A percentile compares a stretch with the other conserved stretches of the same genome.
Evolutionary conservation across 2,113 vertebrate genomes (phyloP).

Genomic region (Phodopus roborovskii): DNA sequence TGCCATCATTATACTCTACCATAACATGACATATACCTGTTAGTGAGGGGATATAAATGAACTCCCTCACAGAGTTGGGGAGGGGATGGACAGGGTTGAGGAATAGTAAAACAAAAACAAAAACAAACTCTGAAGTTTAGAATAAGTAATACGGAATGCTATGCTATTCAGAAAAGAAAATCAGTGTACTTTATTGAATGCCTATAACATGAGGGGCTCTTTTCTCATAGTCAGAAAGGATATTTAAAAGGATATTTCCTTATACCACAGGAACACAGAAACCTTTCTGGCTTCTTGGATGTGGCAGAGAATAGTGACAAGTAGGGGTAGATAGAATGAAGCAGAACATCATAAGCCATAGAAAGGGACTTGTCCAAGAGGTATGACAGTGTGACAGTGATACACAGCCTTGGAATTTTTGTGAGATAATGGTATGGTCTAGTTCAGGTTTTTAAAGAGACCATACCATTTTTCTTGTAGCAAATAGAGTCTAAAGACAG

Average conservation of each 20-base stretch:
- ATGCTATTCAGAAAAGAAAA: not conserved
- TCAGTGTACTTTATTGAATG: not conserved
- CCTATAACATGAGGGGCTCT: too few species aligned
- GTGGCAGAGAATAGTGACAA: not conserved
- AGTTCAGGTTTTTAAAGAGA: not conserved
- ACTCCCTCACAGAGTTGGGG: not conserved
- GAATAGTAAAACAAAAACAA: not conserved
- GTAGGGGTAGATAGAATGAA: fast-evolving
- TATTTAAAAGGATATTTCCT: not conserved
- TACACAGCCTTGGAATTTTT: not conserved
- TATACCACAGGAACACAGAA: too few species aligned
- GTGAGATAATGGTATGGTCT: not conserved
- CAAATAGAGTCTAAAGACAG: not conserved
- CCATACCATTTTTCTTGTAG: not conserved
- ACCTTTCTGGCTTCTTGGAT: not conserved
- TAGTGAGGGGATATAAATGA: not conserved
- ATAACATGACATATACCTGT: not conserved
- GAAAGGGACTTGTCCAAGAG: not conserved
- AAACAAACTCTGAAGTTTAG: not conserved
- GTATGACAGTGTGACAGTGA: not conserved
- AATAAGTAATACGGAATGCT: not conserved
- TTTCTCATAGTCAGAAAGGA: not conserved
- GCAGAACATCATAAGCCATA: fast-evolving
- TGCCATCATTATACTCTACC: not conserved
- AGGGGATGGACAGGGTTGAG: not conserved